Percentiles rank a stretch among this genome's conserved stretches.
Conservation (phyloP, 1,140 invertebrate species). For the Microplitis mediator region DNA sequence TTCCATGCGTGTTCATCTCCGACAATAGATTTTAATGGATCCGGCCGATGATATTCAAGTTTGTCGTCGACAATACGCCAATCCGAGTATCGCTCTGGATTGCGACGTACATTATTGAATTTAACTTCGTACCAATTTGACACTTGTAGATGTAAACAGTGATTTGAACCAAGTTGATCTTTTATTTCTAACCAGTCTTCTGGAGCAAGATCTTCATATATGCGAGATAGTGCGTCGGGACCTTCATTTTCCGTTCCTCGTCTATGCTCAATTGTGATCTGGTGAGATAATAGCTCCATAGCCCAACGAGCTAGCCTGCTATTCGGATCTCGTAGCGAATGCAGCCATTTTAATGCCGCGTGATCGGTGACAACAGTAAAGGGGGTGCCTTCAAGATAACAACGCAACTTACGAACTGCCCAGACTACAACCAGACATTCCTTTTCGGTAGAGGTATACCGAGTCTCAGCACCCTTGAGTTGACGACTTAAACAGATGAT, state of each 20-base stretch:
- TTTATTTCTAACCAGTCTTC: no score
- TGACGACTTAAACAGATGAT: neutral
- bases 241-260: constrained; percentile 39
- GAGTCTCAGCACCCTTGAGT: constrained; percentile 4
- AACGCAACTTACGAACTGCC: constrained; percentile 40
- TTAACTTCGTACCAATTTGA: neutral
- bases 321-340: constrained; percentile 37
- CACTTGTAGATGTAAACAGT: no score
- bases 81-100: constrained; percentile 23
- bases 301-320: constrained; percentile 25
- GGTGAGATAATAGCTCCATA: constrained; percentile 25
- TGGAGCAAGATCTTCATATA: neutral
- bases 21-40: no score
- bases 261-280: constrained; percentile 36
- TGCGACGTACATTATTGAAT: neutral
- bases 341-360: constrained; percentile 47
- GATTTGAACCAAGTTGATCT: no score
- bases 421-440: constrained; percentile 47
- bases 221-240: constrained; percentile 39
- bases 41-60: constrained; percentile 25
- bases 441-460: constrained; percentile 49
- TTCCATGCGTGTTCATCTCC: constrained; percentile 36
- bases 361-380: constrained; percentile 58
- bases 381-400: constrained; percentile 48
- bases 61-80: constrained; percentile 20